Percentiles rank a stretch among this genome's conserved stretches.
phyloP scores from a whole-genome alignment of 2,797 vertebrate genomes.

The Lophius americanus region DNA sequence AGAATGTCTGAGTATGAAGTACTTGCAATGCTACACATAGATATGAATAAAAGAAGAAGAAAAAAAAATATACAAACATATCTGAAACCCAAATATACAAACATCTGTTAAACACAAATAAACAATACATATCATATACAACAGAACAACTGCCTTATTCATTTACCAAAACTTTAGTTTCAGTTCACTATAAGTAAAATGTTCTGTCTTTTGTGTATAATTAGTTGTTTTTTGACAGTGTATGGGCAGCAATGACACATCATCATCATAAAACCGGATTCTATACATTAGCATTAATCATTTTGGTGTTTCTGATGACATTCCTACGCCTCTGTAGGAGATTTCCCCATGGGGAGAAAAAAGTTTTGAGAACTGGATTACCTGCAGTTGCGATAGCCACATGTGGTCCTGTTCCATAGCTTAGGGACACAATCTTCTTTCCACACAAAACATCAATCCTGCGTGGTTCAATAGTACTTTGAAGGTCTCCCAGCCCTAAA shows the following conservation, averaged over 20 bases:
- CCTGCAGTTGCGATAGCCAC: slow-evolving; percentile 93
- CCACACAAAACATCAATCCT: slow-evolving; percentile 91
- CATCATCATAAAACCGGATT: neutral
- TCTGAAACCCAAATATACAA: too few relatives aligned
- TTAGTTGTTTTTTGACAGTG: neutral
- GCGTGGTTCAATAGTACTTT: slow-evolving; percentile 93
- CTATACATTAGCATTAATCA: slow-evolving; percentile 3
- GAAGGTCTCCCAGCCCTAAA: slow-evolving; percentile 92
- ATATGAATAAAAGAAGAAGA: too few relatives aligned
- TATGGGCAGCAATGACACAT: neutral
- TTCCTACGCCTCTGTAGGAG: slow-evolving; percentile 10
- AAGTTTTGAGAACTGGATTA: slow-evolving; percentile 61
- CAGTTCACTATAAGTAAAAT: too few relatives aligned
- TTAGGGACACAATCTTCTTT: slow-evolving; percentile 94
- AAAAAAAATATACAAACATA: too few relatives aligned
- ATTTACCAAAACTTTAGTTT: too few relatives aligned
- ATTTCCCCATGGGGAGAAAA: slow-evolving; percentile 22
- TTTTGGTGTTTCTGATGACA: slow-evolving; percentile 15
- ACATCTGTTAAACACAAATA: too few relatives aligned
- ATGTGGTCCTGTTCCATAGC: slow-evolving; percentile 97
- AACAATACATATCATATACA: too few relatives aligned
- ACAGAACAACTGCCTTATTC: too few relatives aligned
- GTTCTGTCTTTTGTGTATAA: neutral
- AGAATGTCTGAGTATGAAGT: too few relatives aligned
- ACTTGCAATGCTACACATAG: too few relatives aligned